Evolutionary conservation across 2,113 vertebrate genomes (phyloP).

Genomic region (Apodemus speciosus): DNA sequence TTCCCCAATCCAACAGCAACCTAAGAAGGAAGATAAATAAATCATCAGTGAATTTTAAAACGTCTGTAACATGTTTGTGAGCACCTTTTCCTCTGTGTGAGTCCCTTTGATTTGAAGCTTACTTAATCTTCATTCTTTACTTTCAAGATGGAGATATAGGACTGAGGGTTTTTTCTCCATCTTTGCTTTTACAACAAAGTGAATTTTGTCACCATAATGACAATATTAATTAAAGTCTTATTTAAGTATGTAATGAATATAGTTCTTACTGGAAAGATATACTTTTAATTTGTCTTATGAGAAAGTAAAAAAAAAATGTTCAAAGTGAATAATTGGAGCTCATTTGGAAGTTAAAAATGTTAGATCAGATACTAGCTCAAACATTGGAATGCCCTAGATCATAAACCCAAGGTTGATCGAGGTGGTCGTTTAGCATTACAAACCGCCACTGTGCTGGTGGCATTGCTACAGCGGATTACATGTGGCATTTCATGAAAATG

Average conservation of each 20-base stretch:
- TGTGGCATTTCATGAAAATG: neutral
- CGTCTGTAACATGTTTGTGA: neutral
- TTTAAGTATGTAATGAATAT: neutral
- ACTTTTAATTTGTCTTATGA: neutral
- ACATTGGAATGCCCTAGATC: neutral
- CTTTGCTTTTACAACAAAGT: neutral
- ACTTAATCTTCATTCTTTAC: constrained; percentile 3
- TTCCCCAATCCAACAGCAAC: neutral
- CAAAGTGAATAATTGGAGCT: neutral
- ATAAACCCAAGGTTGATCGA: neutral
- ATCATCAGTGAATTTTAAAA: neutral
- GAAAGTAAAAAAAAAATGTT: neutral
- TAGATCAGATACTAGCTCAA: neutral
- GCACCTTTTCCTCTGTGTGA: neutral
- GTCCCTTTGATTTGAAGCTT: neutral
- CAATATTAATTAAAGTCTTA: neutral
- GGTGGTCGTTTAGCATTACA: neutral
- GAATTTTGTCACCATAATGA: neutral
- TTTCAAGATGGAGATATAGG: neutral
- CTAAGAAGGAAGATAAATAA: neutral
- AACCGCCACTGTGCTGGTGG: neutral
- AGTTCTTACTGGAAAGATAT: neutral
- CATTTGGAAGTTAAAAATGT: neutral
- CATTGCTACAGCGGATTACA: neutral
- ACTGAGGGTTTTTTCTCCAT: neutral